phyloP scores from a whole-genome alignment of 2,797 vertebrate genomes.

The Labeo calbasu region DNA sequence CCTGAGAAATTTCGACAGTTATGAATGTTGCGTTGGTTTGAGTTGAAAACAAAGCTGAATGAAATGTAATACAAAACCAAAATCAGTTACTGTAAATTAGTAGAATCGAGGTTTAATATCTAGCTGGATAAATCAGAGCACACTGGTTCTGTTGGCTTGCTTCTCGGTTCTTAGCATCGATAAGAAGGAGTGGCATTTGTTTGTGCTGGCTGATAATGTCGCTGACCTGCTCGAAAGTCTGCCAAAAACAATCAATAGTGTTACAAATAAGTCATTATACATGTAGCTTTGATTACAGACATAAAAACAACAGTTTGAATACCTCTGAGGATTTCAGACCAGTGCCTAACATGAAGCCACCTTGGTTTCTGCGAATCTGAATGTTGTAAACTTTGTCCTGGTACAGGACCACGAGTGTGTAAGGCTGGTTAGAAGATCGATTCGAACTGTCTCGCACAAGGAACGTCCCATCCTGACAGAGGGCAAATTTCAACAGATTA shows the following conservation, averaged over 20 bases:
- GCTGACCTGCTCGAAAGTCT: constrained; percentile 86
- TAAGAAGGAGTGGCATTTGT: constrained; percentile 87
- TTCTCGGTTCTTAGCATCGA: constrained; percentile 89
- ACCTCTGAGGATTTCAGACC: constrained; percentile 91
- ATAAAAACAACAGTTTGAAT: constrained; percentile 39
- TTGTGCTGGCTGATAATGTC: constrained; percentile 88
- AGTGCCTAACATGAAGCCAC: constrained; percentile 86
- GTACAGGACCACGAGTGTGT: constrained; percentile 93
- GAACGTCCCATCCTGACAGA: constrained; percentile 88
- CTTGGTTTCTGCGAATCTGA: constrained; percentile 84
- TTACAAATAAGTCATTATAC: neutral
- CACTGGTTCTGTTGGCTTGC: constrained; percentile 87
- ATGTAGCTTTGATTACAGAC: neutral
- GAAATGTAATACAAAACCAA: neutral
- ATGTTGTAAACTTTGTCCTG: constrained; percentile 94
- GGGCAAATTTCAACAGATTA: constrained; percentile 1
- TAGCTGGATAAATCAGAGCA: constrained; percentile 81
- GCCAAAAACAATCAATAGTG: constrained; percentile 36
- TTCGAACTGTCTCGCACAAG: constrained; percentile 92
- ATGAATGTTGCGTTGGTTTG: neutral
- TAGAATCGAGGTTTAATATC: constrained; percentile 58
- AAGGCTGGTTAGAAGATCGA: constrained; percentile 83
- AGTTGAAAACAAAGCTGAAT: neutral
- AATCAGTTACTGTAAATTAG: neutral
- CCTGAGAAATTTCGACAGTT: neutral